These are phyloP conservation scores for Chamaea fasciata DNA, from an alignment of 2,113 vertebrate genomes.

Conservation along the genomic window DNA sequence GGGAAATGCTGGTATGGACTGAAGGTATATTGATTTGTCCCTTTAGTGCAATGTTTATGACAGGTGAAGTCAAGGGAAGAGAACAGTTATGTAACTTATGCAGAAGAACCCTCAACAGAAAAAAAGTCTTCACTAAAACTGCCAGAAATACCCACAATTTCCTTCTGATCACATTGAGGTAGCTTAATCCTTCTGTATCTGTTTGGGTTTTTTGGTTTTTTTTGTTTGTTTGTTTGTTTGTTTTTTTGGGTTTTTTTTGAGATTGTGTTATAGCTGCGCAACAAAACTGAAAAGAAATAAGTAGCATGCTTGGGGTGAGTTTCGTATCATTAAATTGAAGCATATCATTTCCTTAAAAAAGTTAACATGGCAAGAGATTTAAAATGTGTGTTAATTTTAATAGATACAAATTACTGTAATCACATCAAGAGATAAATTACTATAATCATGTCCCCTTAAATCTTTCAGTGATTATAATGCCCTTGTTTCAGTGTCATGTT, in stretches of 20 bases:
- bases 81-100: not conserved
- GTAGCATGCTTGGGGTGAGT: not conserved
- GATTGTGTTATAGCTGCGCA: not conserved
- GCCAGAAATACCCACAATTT: not conserved
- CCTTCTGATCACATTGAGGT: not conserved
- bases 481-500: not conserved
- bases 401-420: slow-evolving; percentile 37
- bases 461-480: not conserved
- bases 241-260: not conserved
- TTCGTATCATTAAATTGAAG: not conserved
- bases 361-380: not conserved
- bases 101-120: not conserved
- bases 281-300: not conserved
- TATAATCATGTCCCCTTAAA: slow-evolving; percentile 14
- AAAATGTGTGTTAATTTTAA: slow-evolving; percentile 28
- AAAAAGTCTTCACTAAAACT: not conserved
- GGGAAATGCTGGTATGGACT: not conserved
- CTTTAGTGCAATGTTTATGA: not conserved
- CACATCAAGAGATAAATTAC: slow-evolving; percentile 24
- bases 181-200: not conserved
- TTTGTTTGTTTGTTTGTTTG: too few relatives aligned
- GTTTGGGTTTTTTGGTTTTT: not conserved
- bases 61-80: not conserved
- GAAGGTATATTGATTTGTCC: not conserved
- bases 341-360: slow-evolving; percentile 17